Evolutionary conservation across 1,140 invertebrate species (phyloP).

Genomic region (Harpegnathos saltator): DNA sequence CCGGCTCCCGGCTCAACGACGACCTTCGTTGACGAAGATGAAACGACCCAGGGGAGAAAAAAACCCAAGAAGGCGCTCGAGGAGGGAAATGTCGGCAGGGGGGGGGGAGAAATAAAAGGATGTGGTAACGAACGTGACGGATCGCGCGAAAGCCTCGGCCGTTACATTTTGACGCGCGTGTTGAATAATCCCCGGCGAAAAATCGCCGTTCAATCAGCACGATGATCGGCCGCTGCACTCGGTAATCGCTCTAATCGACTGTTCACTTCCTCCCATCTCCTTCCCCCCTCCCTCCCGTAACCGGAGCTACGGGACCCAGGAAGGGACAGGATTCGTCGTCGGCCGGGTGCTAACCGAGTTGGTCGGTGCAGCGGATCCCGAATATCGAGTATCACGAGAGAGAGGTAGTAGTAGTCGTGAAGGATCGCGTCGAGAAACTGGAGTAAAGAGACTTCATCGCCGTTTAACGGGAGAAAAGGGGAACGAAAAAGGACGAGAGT

Average conservation of each 20-base stretch:
- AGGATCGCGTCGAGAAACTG: neutral
- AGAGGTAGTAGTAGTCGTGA: constrained; percentile 37
- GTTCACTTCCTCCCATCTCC: neutral
- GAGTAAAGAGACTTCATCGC: neutral
- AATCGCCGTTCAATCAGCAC: neutral
- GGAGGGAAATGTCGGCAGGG: neutral
- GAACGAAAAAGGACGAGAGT: neutral
- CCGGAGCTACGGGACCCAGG: constrained; percentile 1
- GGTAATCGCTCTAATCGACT: neutral
- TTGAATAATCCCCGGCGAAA: neutral
- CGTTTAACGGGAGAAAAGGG: neutral
- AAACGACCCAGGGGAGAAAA: neutral
- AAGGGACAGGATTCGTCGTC: constrained; percentile 8
- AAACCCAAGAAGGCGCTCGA: neutral
- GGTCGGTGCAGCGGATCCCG: constrained; percentile 6
- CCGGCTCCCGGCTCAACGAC: constrained; percentile 8
- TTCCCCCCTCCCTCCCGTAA: constrained; percentile 2
- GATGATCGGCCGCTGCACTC: neutral
- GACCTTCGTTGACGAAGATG: constrained; percentile 6
- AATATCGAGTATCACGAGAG: constrained; percentile 32
- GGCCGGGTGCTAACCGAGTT: neutral
- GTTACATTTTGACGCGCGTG: too few species aligned
- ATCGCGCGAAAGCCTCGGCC: neutral
- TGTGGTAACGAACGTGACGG: neutral
- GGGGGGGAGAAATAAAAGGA: neutral